phyloP scores from a whole-genome alignment of 1,140 invertebrate genomes.

The Camponotus floridanus region DNA sequence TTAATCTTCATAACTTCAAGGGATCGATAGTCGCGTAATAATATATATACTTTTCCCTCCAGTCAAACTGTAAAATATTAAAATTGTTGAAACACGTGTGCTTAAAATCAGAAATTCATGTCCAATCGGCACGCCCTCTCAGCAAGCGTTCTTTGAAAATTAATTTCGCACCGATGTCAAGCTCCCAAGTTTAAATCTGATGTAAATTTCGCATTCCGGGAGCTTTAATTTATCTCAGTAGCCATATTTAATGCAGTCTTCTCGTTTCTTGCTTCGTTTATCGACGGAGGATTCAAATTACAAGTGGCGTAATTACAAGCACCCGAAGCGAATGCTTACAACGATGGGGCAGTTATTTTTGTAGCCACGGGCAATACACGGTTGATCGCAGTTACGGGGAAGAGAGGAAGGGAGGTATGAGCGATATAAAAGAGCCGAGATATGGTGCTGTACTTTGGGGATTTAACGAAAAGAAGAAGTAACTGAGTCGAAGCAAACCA shows the following conservation, averaged over 20 bases:
- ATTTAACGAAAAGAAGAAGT: constrained; percentile 41
- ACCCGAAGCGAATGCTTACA: constrained; percentile 53
- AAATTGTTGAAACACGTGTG: background rate
- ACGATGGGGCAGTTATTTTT: constrained; percentile 69
- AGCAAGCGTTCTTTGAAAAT: background rate
- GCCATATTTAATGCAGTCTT: constrained; percentile 28
- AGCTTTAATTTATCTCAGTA: constrained; percentile 47
- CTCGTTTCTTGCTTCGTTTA: constrained; percentile 8
- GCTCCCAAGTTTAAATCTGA: background rate
- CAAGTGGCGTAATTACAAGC: constrained; percentile 58
- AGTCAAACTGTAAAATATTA: background rate
- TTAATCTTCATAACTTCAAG: background rate
- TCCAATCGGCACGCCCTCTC: background rate
- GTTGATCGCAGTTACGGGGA: constrained; percentile 69
- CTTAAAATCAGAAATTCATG: background rate
- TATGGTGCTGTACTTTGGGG: background rate
- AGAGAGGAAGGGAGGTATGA: background rate
- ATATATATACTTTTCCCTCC: background rate
- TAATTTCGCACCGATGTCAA: constrained; percentile 18
- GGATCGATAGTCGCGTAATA: background rate
- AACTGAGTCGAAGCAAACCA: constrained; percentile 29
- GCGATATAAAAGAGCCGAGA: constrained; percentile 61
- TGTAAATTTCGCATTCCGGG: background rate
- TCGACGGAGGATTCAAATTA: constrained; percentile 50
- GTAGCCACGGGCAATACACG: constrained; percentile 66